Evolutionary conservation across 2,888 invertebrate genomes (phyloP).

Genomic region (Cistogaster globosa): DNA sequence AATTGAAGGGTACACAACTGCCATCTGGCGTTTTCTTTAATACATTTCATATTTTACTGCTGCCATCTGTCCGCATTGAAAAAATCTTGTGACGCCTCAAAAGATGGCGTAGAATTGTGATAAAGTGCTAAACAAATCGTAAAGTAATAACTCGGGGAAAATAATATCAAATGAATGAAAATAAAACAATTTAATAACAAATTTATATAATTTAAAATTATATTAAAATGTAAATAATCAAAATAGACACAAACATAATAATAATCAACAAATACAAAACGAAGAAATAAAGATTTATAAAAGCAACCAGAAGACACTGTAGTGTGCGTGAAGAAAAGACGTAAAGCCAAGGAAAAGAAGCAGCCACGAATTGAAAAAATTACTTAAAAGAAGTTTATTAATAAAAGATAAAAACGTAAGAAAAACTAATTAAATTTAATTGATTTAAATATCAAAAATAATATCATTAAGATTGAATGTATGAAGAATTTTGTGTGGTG

Average conservation of each 20-base stretch:
- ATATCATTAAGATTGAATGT: slow-evolving; percentile 17
- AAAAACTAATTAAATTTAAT: slow-evolving; percentile 32
- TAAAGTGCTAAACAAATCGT: slow-evolving; percentile 72
- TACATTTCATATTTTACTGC: slow-evolving; percentile 47
- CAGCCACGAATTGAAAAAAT: slow-evolving; percentile 64
- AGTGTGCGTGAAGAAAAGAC: slow-evolving; percentile 42
- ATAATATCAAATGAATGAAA: slow-evolving; percentile 46
- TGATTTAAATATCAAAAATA: slow-evolving; percentile 15
- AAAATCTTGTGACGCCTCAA: slow-evolving; percentile 78
- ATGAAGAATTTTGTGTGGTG: background rate
- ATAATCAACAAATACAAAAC: background rate
- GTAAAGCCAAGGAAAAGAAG: slow-evolving; percentile 48
- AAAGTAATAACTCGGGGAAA: slow-evolving; percentile 73
- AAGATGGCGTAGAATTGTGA: slow-evolving; percentile 79
- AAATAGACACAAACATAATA: slow-evolving; percentile 9
- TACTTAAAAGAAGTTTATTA: slow-evolving; percentile 38
- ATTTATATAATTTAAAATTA: slow-evolving; percentile 29
- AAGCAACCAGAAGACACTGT: slow-evolving; percentile 23
- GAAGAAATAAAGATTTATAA: slow-evolving; percentile 15
- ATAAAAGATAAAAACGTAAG: slow-evolving; percentile 43
- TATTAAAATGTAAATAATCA: slow-evolving; percentile 48
- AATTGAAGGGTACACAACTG: background rate
- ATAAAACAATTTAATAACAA: slow-evolving; percentile 30
- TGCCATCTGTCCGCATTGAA: slow-evolving; percentile 45
- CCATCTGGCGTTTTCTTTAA: slow-evolving; percentile 32